Evolutionary conservation across 2,797 vertebrate species (phyloP).

Genomic region (Zalophus californianus): DNA sequence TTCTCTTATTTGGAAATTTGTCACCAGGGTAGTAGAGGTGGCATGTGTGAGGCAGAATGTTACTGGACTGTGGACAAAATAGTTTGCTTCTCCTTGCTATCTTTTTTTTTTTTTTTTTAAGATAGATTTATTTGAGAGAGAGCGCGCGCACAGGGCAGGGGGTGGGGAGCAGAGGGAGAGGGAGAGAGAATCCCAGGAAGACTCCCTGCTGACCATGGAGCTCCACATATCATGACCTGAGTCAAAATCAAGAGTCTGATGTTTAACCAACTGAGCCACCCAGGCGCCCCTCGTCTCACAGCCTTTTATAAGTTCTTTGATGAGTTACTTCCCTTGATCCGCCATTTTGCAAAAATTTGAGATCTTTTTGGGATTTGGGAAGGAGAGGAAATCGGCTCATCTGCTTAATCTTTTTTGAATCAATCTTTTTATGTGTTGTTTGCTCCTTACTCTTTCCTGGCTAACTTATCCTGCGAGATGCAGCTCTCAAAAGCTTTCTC

Average conservation of each 20-base stretch:
- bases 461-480: background rate
- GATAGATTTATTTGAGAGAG: background rate
- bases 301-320: background rate
- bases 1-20: background rate
- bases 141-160: rapidly evolving
- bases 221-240: background rate
- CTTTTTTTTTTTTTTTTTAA: background rate
- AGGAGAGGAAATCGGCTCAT: background rate
- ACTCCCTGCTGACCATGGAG: background rate
- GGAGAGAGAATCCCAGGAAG: background rate
- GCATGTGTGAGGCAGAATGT: background rate
- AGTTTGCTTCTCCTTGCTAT: background rate
- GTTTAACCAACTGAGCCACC: background rate
- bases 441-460: background rate
- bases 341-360: background rate
- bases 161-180: background rate
- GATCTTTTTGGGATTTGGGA: background rate
- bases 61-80: background rate
- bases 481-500: background rate
- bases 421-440: background rate
- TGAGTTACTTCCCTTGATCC: background rate
- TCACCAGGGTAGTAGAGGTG: background rate
- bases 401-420: conserved; percentile 2
- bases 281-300: background rate
- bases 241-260: background rate